A percentile compares a stretch with the other conserved stretches of the same genome.
phyloP scores from a whole-genome alignment of 2,113 vertebrate genomes.

The Osmerus eperlanus region DNA sequence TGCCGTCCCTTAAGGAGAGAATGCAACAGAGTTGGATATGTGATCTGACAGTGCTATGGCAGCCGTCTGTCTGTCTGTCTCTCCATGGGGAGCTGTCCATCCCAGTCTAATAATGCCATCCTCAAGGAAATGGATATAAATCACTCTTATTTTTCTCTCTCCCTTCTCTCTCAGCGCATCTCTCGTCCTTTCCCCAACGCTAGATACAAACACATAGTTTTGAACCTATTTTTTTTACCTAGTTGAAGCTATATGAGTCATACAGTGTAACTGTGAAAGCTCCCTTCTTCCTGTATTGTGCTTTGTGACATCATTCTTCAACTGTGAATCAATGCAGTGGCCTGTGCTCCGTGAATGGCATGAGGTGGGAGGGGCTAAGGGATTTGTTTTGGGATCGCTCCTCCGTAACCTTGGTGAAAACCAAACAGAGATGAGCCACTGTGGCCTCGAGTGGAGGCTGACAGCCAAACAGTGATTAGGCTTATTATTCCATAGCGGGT shows the following conservation, averaged over 20 bases:
- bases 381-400: slow-evolving; percentile 21
- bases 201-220: background rate
- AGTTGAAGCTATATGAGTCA: too few relatives aligned
- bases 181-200: background rate
- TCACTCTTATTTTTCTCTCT: background rate
- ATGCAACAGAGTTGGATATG: background rate
- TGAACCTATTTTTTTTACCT: too few relatives aligned
- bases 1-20: slow-evolving; percentile 9
- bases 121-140: too few relatives aligned
- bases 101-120: too few relatives aligned
- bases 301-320: slow-evolving; percentile 13
- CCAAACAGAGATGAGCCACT: slow-evolving; percentile 44
- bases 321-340: slow-evolving; percentile 1
- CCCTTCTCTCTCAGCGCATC: background rate
- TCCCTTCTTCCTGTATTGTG: slow-evolving; percentile 3
- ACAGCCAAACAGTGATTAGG: slow-evolving; percentile 50
- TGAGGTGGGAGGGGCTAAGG: background rate
- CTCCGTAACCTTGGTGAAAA: slow-evolving; percentile 58
- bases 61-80: background rate
- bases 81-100: too few relatives aligned
- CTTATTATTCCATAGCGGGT: slow-evolving; percentile 52
- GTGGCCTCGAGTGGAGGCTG: slow-evolving; percentile 36
- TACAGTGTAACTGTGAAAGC: too few relatives aligned
- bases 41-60: background rate
- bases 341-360: background rate